Evolutionary conservation across 2,888 invertebrate genomes (phyloP).

Genomic region (Stenotaenia linearis): DNA sequence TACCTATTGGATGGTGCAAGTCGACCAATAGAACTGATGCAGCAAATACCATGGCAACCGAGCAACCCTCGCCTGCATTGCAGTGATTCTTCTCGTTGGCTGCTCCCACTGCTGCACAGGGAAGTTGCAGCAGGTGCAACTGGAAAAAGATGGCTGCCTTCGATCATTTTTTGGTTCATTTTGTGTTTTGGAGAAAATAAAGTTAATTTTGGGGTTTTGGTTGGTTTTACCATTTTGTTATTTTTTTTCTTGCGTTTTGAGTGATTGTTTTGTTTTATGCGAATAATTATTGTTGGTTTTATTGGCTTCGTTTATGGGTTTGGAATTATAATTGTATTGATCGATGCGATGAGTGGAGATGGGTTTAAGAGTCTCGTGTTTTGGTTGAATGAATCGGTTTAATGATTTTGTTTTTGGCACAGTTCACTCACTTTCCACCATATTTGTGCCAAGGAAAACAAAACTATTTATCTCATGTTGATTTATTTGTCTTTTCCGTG

Average conservation of each 20-base stretch:
- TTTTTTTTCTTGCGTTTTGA: no score
- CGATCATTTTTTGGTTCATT: background rate
- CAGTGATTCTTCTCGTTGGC: conserved; percentile 9
- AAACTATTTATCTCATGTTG: background rate
- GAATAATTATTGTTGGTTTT: background rate
- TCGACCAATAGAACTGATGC: conserved; percentile 9
- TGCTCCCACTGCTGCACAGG: background rate
- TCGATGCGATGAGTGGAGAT: background rate
- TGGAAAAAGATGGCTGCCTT: background rate
- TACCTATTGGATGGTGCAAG: background rate
- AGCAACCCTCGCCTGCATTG: background rate
- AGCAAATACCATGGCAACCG: conserved; percentile 9
- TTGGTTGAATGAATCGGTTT: background rate
- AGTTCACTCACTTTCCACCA: background rate
- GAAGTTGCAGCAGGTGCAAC: background rate
- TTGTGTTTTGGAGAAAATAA: no score
- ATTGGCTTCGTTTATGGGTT: background rate
- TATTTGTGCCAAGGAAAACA: background rate
- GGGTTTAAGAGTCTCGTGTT: background rate
- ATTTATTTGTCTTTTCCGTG: background rate
- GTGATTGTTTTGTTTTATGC: no score
- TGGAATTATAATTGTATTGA: background rate
- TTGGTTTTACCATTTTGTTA: no score
- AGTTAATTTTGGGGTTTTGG: no score
- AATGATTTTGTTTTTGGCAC: conserved; percentile 5